These are phyloP conservation scores for Dallia pectoralis DNA, from an alignment of 2,797 vertebrate genomes.

Conservation along the genomic window DNA sequence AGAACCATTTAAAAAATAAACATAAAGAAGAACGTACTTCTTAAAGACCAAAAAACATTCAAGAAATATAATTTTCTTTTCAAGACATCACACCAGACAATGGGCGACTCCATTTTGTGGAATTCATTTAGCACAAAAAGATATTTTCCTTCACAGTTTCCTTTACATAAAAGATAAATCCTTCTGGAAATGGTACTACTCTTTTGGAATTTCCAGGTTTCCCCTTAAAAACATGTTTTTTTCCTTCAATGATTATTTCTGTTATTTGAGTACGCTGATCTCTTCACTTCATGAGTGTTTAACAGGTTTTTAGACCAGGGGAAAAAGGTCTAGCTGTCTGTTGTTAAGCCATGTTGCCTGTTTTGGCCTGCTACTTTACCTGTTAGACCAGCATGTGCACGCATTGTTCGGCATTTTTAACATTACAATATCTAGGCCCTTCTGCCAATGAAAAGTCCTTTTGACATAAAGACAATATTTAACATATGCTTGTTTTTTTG, in stretches of 20 bases:
- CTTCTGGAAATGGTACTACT: constrained; percentile 20
- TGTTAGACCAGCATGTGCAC: too few relatives aligned
- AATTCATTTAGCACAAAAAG: constrained; percentile 63
- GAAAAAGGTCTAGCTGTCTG: too few relatives aligned
- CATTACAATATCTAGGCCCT: too few relatives aligned
- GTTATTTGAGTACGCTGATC: constrained; percentile 15
- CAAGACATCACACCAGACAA: constrained; percentile 73
- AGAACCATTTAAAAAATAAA: constrained; percentile 68
- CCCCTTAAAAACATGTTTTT: constrained; percentile 43
- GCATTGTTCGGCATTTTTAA: neutral
- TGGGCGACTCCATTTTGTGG: constrained; percentile 55
- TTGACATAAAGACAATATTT: too few relatives aligned
- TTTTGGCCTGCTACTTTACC: too few relatives aligned
- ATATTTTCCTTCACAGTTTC: constrained; percentile 72
- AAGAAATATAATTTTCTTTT: constrained; percentile 58
- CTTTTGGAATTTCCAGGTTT: constrained; percentile 27
- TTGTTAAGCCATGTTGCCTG: too few relatives aligned
- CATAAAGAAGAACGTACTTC: constrained; percentile 74
- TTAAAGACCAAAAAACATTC: constrained; percentile 76
- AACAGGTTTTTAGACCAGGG: too few relatives aligned
- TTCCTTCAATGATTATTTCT: constrained; percentile 50
- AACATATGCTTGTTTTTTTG: too few relatives aligned
- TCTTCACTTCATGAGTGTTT: neutral
- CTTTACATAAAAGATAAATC: constrained; percentile 61
- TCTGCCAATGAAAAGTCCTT: too few relatives aligned